A percentile compares a stretch with the other conserved stretches of the same genome.
Conservation (phyloP, 2,888 invertebrate species). For the Amphipoea oculea region DNA sequence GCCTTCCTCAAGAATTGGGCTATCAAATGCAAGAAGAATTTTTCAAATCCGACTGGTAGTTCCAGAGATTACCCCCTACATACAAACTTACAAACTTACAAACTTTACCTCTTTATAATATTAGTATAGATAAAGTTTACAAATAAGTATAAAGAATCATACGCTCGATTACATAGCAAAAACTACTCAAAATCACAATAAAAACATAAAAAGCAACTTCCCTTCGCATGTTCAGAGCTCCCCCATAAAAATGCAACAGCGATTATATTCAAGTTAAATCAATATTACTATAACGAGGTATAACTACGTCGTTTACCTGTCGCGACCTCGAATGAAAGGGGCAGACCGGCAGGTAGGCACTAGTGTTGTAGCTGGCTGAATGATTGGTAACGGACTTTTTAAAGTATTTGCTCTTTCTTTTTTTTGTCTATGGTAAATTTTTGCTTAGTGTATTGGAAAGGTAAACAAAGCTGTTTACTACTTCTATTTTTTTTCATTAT, state of each 20-base stretch:
- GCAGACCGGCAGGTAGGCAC: constrained; percentile 60
- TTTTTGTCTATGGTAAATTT: constrained; percentile 25
- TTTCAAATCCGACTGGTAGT: no score
- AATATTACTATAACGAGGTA: constrained; percentile 48
- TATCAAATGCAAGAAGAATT: no score
- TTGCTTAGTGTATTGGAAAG: background rate
- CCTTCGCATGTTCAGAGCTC: constrained; percentile 26
- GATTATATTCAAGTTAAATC: constrained; percentile 54
- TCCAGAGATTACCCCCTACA: no score
- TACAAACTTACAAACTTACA: no score
- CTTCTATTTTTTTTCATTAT: background rate
- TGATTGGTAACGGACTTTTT: constrained; percentile 56
- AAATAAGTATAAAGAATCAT: no score
- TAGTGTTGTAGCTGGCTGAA: constrained; percentile 38
- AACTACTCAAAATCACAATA: background rate
- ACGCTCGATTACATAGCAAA: background rate
- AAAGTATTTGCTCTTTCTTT: constrained; percentile 18
- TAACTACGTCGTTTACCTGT: constrained; percentile 62
- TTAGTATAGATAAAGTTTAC: no score
- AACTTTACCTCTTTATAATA: no score
- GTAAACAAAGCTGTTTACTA: background rate
- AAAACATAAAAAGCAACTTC: constrained; percentile 1
- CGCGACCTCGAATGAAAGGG: constrained; percentile 70
- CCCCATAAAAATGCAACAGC: constrained; percentile 38
- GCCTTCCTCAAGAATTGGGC: no score